Evolutionary conservation across 2,113 vertebrate species (phyloP), one percentile per base, ranked within the genome.

Genomic region (Meleagris gallopavo): DNA sequence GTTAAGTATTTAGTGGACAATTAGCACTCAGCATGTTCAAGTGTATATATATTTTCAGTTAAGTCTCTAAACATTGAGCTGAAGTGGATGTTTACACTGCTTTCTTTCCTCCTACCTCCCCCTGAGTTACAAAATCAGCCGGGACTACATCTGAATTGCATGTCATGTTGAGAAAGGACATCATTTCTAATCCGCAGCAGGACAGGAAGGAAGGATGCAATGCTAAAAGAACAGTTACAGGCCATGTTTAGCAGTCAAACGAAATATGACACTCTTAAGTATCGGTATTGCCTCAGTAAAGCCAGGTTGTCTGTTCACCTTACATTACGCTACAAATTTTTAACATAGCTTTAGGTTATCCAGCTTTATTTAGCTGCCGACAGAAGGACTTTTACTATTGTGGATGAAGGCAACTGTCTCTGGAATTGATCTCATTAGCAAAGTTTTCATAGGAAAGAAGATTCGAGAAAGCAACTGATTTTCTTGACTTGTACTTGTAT

Each of bases 251-350:
- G 40, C 81, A 97, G 89, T 60, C 93, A 97, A 97, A 97, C 89
- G 90, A 54, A 86, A 93, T 65, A 65, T 90, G 90, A 96, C 79
- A 96, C 82, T 13, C 82, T 71, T 70, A 36, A 88, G 75, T 91
- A 92, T 90, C 8, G 7, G 14, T 2, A 66, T 7, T 62, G 90
- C 94, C 96, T 92, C 96, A 30, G 84, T 88, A 82, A 88, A 94
- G 90, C 94, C 96, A 96, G 82, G 95, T 96, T 97, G 97, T 96
- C 89, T 94, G 62, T 97, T 97, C 96, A 96, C 96, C 94, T 96
- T 95, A 92, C 67, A 61, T 95, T 94, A 93, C 0, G 27, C 54
- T 76, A 92, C 81, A 71, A 57, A 67, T 76, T 88, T 60, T 76
- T 88, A 93, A 83, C 76, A 90, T 91, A 92, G 94, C 88, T 97